Conservation (phyloP, 2,797 vertebrate species). For the Ficedula albicollis region DNA sequence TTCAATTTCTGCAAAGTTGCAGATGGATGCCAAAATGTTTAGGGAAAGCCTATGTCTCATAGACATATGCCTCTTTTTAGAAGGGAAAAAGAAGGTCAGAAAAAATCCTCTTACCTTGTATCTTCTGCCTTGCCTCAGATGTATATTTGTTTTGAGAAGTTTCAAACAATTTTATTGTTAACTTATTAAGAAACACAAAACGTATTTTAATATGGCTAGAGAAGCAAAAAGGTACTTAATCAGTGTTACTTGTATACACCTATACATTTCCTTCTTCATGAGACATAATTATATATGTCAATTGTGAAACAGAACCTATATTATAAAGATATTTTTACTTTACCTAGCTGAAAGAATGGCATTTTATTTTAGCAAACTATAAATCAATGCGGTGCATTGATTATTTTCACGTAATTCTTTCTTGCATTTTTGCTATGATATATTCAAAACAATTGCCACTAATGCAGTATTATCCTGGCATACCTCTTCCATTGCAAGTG, state of each 20-base stretch:
- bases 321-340: slow-evolving; percentile 81
- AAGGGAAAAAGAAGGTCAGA: slow-evolving; percentile 67
- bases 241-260: slow-evolving; percentile 72
- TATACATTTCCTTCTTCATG: slow-evolving; percentile 70
- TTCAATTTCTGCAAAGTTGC: slow-evolving; percentile 69
- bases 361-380: slow-evolving; percentile 79
- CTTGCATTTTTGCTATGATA: slow-evolving; percentile 68
- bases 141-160: slow-evolving; percentile 74
- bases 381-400: slow-evolving; percentile 80
- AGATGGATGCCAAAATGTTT: slow-evolving; percentile 75
- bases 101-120: slow-evolving; percentile 63
- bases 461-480: slow-evolving; percentile 75
- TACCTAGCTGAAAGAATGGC: slow-evolving; percentile 74
- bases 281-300: slow-evolving; percentile 79
- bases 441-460: slow-evolving; percentile 63
- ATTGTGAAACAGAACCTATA: slow-evolving; percentile 78
- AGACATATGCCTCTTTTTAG: slow-evolving; percentile 77
- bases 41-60: slow-evolving; percentile 77
- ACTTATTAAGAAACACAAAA: slow-evolving; percentile 73
- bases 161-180: slow-evolving; percentile 74
- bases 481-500: slow-evolving; percentile 68
- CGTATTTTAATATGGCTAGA: slow-evolving; percentile 66
- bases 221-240: slow-evolving; percentile 75
- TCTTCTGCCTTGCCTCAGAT: slow-evolving; percentile 73
- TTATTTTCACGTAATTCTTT: slow-evolving; percentile 66